These are phyloP conservation scores for Nothocercus nigrocapillus DNA, from an alignment of 2,113 vertebrate species.

Conservation along the genomic window DNA sequence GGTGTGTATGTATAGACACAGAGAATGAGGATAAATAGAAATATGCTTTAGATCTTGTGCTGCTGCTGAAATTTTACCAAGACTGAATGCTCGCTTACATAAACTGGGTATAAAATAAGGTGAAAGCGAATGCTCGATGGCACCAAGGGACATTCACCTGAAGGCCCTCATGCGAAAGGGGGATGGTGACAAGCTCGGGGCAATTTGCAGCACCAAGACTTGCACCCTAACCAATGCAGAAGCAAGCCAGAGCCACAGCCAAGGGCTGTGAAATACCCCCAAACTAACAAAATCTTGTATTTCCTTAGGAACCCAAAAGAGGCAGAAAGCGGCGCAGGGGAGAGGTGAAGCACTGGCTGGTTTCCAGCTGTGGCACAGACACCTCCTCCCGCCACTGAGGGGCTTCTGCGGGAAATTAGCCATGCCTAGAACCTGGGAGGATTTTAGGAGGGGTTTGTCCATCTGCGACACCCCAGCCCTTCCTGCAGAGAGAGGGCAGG, in stretches of 20 bases:
- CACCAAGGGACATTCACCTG: neutral
- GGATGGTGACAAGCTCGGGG: neutral
- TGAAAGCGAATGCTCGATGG: neutral
- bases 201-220: neutral
- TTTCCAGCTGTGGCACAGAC: neutral
- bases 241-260: neutral
- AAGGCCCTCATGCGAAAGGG: neutral
- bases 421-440: neutral
- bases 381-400: neutral
- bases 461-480: neutral
- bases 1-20: neutral
- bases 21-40: neutral
- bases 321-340: neutral
- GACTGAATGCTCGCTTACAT: neutral
- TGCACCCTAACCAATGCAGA: neutral
- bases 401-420: neutral
- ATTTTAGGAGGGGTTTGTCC: neutral
- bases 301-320: conserved; percentile 50
- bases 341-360: neutral
- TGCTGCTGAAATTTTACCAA: neutral
- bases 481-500: neutral
- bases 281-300: conserved; percentile 68
- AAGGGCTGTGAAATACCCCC: neutral
- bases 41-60: neutral
- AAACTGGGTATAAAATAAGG: neutral